Evolutionary conservation across 2,888 invertebrate species (phyloP).

Genomic region (Coremacera marginata): DNA sequence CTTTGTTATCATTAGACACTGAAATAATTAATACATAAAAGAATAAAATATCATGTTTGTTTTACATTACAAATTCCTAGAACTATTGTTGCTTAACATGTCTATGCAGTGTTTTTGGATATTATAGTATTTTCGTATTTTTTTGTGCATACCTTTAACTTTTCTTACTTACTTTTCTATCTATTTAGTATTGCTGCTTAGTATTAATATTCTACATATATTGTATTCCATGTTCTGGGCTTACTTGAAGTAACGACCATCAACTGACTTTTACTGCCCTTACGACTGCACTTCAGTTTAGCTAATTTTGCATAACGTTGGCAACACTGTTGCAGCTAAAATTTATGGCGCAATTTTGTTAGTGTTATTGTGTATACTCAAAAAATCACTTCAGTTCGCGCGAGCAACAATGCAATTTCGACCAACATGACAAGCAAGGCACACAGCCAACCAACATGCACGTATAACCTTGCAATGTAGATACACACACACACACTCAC

Average conservation of each 20-base stretch:
- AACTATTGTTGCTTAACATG: no score
- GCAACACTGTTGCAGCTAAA: conserved; percentile 11
- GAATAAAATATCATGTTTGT: no score
- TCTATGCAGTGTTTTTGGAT: no score
- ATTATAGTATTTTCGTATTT: no score
- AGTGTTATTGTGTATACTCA: conserved; percentile 14
- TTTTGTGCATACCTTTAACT: no score
- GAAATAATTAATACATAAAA: no score
- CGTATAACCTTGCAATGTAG: background rate
- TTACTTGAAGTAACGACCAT: background rate
- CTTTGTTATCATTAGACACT: no score
- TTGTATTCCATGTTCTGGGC: background rate
- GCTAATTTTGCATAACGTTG: conserved; percentile 24
- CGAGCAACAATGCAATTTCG: conserved; percentile 21
- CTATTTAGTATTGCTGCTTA: no score
- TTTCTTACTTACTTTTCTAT: no score
- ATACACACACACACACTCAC: background rate
- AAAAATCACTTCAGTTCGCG: conserved; percentile 30
- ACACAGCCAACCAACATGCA: background rate
- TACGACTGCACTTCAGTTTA: background rate
- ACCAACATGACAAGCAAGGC: conserved; percentile 11
- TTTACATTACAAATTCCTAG: no score
- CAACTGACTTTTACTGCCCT: background rate
- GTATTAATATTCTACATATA: background rate
- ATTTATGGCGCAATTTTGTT: conserved; percentile 32